Evolutionary conservation across 2,113 vertebrate genomes (phyloP), one percentile per base, ranked within the genome.

Genomic region (Rhinoptilus africanus): DNA sequence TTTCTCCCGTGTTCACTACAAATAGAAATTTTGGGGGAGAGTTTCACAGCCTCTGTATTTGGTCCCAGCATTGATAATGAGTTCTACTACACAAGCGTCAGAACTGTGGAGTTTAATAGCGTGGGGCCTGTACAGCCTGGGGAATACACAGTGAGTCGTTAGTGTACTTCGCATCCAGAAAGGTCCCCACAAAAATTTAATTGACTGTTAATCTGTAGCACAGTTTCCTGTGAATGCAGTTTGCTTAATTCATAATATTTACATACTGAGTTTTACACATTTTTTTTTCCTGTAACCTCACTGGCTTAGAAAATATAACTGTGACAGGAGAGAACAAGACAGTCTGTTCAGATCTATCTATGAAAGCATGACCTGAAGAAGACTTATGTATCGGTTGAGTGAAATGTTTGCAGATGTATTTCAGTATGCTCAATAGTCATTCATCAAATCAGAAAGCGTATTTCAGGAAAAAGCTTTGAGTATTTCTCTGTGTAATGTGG

Each of bases 351-450:
- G 53, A 35, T 68, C 20, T 39, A 37, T 45, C 48, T 83, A 3
- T 83, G 59, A 83, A n/a, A 91, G 63, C 32, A 35, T 0, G 0
- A 24, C 47, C 34, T 69, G 23, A 72, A 34, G 45, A 86, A 74
- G 79, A 63, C 26, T 67, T 88, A 8, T 1, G 0, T 83, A 41
- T 3, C 0, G 0, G 4, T 59, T 32, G 41, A 63, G 17, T 79
- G 39, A 48, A 51, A n/a, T 56, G 27, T 79, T 83, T 86, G 28
- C 0, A 0, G 5, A 4, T 67, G 2, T 68, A 3, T 78, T 74
- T 92, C 32, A 24, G 6, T 59, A 13, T 88, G 18, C 18, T 50
- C 6, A 27, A 1, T 43, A 57, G 51, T 28, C 16, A n/a, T 77
- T 84, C 35, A 43, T 67, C 37, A 68, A 76, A 64, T 64, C 39